Percentiles rank a stretch among this genome's conserved stretches.
phyloP scores from a whole-genome alignment of 2,113 vertebrate species.

The Otus sunia region DNA sequence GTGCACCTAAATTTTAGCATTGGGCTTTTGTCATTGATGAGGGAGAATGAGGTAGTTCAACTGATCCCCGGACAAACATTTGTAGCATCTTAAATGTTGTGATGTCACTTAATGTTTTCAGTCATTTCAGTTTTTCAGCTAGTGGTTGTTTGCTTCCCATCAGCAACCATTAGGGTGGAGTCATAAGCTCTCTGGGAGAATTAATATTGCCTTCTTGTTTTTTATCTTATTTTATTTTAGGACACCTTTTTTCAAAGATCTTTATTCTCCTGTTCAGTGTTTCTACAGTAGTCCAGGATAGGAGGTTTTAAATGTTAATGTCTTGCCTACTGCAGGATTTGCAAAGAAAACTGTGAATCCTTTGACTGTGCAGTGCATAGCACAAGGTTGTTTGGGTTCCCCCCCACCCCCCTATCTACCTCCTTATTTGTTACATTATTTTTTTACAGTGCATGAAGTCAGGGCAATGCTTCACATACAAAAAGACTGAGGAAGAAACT shows the following conservation, averaged over 20 bases:
- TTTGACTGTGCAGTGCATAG: not conserved
- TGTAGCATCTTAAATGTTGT: not conserved
- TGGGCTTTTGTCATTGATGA: not conserved
- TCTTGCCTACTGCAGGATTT: not conserved
- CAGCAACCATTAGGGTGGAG: not conserved
- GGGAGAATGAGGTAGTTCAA: not conserved
- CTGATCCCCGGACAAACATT: not conserved
- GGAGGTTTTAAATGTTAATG: not conserved
- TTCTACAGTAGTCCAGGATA: not conserved
- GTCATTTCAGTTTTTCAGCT: not conserved
- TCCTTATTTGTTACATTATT: not conserved
- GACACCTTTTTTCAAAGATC: not conserved
- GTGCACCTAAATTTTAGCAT: not conserved
- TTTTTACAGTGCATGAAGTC: not conserved
- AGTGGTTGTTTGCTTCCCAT: not conserved
- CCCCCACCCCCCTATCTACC: fast-evolving
- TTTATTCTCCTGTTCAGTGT: not conserved
- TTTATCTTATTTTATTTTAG: not conserved
- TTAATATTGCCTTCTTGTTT: not conserved
- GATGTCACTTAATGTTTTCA: not conserved
- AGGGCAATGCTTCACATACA: not conserved
- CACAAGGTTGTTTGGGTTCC: not conserved
- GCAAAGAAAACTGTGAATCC: not conserved
- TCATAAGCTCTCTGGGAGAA: not conserved
- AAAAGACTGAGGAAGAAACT: not conserved